A percentile compares a stretch with the other conserved stretches of the same genome.
These are phyloP conservation scores for Orussus abietinus DNA, from an alignment of 1,140 invertebrate species.

Conservation along the genomic window DNA sequence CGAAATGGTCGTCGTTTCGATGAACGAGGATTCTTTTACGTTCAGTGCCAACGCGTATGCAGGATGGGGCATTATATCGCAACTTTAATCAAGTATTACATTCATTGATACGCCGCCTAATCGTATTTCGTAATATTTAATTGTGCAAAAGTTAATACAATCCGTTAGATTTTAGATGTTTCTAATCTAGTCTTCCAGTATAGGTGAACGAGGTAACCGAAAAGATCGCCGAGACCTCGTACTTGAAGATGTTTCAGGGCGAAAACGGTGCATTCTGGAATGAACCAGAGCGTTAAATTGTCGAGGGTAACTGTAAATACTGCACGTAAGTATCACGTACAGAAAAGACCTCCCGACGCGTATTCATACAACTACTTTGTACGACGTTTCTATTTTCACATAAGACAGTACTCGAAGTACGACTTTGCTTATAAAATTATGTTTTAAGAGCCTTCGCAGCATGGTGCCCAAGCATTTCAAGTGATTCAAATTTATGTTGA, in stretches of 20 bases:
- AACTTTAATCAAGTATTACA: constrained; percentile 27
- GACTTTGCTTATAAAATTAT: not conserved
- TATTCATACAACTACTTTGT: not conserved
- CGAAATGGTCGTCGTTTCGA: not conserved
- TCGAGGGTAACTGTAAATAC: not conserved
- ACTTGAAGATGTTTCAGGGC: constrained; percentile 9
- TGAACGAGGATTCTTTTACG: constrained; percentile 4
- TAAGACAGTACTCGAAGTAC: not conserved
- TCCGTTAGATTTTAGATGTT: constrained; percentile 32
- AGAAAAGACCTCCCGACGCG: not conserved
- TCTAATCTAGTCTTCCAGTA: constrained; percentile 41
- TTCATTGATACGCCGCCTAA: constrained; percentile 19
- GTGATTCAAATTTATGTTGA: too few species aligned
- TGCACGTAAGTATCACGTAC: constrained; percentile 1
- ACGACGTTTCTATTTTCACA: not conserved
- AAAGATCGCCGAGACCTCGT: not conserved
- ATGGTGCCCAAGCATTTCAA: not conserved
- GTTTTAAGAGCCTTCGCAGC: not conserved
- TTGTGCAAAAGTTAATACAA: constrained; percentile 18
- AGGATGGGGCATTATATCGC: constrained; percentile 21
- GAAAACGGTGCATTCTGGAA: constrained; percentile 10
- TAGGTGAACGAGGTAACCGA: constrained; percentile 18
- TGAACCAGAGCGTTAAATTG: constrained; percentile 11
- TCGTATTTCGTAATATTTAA: constrained; percentile 20
- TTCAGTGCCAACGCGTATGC: constrained; percentile 11